Percentiles rank a stretch among this genome's conserved stretches.
Conservation (phyloP, 2,797 vertebrate species). For the Spinus olivaceus region DNA sequence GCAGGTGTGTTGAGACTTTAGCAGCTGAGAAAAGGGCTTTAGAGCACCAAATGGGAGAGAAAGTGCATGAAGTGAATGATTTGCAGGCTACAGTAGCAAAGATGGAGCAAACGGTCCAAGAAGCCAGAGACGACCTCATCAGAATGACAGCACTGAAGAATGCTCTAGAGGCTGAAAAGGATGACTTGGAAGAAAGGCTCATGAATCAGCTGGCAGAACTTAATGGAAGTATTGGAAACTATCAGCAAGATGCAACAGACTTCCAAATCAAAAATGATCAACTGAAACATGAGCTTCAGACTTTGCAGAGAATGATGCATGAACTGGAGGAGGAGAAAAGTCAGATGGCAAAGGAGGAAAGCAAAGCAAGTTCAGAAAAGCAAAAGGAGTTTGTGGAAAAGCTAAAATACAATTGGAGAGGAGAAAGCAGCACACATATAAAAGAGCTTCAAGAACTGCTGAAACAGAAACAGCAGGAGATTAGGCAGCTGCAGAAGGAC, state of each 20-base stretch:
- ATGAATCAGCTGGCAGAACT: constrained; percentile 98
- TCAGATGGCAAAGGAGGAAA: constrained; percentile 83
- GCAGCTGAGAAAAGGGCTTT: constrained; percentile 68
- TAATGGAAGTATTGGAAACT: constrained; percentile 96
- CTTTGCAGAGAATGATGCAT: constrained; percentile 73
- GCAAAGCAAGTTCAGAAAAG: constrained; percentile 80
- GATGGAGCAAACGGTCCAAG: constrained; percentile 54
- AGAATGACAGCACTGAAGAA: constrained; percentile 76
- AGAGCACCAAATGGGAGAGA: constrained; percentile 71
- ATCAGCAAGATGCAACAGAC: constrained; percentile 90
- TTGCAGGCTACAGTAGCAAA: constrained; percentile 59
- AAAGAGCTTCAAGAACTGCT: constrained; percentile 94
- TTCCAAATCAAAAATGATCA: constrained; percentile 76
- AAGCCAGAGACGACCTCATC: constrained; percentile 76
- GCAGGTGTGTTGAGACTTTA: background rate
- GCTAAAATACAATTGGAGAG: constrained; percentile 82
- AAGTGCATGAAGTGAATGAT: constrained; percentile 69
- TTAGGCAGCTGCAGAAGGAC: constrained; percentile 92
- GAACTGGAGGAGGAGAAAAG: constrained; percentile 88
- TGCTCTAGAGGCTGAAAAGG: constrained; percentile 85
- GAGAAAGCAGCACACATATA: constrained; percentile 79
- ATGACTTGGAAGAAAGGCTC: constrained; percentile 93
- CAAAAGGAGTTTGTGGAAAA: constrained; percentile 87
- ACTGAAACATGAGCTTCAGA: constrained; percentile 75
- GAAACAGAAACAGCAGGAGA: constrained; percentile 93